Percentiles rank a stretch among this genome's conserved stretches.
phyloP scores from a whole-genome alignment of 2,797 vertebrate genomes.

The Loris lydekkerianus region DNA sequence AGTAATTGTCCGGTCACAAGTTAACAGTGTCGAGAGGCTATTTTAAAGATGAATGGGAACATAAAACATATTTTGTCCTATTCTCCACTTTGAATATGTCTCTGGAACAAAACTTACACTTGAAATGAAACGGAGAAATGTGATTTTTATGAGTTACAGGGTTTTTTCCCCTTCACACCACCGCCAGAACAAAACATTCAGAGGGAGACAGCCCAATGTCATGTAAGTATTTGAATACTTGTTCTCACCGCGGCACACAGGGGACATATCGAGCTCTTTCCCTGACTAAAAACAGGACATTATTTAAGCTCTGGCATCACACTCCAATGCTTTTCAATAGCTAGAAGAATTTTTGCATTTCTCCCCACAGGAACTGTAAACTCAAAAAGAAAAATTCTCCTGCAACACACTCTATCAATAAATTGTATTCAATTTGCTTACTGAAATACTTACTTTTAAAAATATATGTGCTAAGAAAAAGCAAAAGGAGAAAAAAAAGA shows the following conservation, averaged over 20 bases:
- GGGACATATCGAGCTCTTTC: neutral
- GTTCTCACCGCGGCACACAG: neutral
- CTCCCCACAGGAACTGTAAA: conserved; percentile 50
- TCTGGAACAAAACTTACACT: conserved; percentile 72
- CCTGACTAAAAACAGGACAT: conserved; percentile 14
- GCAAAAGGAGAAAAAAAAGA: neutral
- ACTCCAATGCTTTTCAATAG: conserved; percentile 60
- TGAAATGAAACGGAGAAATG: conserved; percentile 71
- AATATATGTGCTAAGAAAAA: conserved; percentile 57
- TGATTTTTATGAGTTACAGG: conserved; percentile 66
- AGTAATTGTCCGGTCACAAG: conserved; percentile 77
- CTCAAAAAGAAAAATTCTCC: conserved; percentile 64
- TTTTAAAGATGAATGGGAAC: conserved; percentile 77
- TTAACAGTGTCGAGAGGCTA: conserved; percentile 62
- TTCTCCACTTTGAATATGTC: conserved; percentile 74
- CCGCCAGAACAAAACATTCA: conserved; percentile 67
- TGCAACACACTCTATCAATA: conserved; percentile 48
- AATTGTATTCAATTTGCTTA: conserved; percentile 52
- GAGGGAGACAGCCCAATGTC: conserved; percentile 68
- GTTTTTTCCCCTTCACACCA: neutral
- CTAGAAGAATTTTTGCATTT: conserved; percentile 51
- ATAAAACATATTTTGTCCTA: conserved; percentile 74
- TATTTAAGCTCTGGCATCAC: conserved; percentile 50
- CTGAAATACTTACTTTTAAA: conserved; percentile 24
- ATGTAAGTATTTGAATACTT: conserved; percentile 44